phyloP scores from a whole-genome alignment of 2,113 vertebrate species.

The Talpa occidentalis region DNA sequence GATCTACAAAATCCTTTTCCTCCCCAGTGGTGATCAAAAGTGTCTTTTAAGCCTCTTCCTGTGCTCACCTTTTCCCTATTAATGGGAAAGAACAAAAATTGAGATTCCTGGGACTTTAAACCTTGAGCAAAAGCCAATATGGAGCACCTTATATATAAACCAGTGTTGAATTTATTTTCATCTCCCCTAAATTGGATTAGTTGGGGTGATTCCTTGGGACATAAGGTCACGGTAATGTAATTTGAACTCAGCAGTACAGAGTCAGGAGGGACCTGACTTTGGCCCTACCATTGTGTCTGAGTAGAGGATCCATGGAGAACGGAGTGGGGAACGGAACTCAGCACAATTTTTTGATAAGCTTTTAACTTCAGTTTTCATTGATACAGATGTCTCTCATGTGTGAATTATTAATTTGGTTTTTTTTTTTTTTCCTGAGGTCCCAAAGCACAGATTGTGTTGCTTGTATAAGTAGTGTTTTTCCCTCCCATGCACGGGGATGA shows the following conservation, averaged over 20 bases:
- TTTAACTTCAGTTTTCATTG: background rate
- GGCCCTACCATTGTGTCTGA: background rate
- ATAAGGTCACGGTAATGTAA: background rate
- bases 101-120: background rate
- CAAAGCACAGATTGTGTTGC: background rate
- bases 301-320: background rate
- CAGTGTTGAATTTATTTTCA: background rate
- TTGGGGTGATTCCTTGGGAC: background rate
- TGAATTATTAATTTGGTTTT: background rate
- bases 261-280: background rate
- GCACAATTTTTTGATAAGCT: background rate
- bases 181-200: background rate
- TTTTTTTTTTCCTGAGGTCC: conserved; percentile 8
- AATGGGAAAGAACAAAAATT: background rate
- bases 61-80: background rate
- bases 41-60: background rate
- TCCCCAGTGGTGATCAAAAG: background rate
- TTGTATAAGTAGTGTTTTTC: background rate
- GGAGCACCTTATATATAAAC: background rate
- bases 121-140: background rate
- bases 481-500: background rate
- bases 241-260: background rate
- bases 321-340: background rate
- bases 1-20: background rate
- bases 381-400: background rate